Conservation (phyloP, 2,113 vertebrate genomes). For the Coturnix japonica region DNA sequence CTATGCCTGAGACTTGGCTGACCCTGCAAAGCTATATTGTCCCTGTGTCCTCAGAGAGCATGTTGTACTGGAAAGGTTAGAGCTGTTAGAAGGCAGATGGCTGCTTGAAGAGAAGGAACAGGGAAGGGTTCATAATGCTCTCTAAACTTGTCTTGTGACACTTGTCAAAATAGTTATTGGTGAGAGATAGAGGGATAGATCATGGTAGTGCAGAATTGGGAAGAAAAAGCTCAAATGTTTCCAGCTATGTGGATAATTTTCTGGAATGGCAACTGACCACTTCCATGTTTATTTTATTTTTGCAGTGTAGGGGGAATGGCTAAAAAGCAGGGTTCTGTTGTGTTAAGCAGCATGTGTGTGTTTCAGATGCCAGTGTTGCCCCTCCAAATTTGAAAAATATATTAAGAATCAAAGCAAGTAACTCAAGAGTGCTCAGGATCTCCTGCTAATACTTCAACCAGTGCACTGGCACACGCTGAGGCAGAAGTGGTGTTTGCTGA, state of each 20-base stretch:
- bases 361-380: background rate
- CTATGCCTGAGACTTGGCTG: background rate
- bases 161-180: background rate
- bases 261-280: background rate
- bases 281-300: background rate
- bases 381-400: background rate
- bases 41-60: background rate
- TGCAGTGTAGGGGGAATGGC: background rate
- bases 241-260: background rate
- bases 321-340: background rate
- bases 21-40: background rate
- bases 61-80: background rate
- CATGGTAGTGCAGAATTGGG: background rate
- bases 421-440: background rate
- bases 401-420: rapidly evolving
- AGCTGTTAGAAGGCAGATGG: background rate
- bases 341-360: rapidly evolving
- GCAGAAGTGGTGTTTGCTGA: background rate
- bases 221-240: background rate
- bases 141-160: background rate
- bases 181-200: background rate
- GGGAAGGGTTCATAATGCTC: background rate
- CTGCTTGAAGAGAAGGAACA: background rate
- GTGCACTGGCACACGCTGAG: rapidly evolving
- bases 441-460: background rate